Evolutionary conservation across 2,888 invertebrate genomes (phyloP).

Genomic region (Pseudococcus viburni): DNA sequence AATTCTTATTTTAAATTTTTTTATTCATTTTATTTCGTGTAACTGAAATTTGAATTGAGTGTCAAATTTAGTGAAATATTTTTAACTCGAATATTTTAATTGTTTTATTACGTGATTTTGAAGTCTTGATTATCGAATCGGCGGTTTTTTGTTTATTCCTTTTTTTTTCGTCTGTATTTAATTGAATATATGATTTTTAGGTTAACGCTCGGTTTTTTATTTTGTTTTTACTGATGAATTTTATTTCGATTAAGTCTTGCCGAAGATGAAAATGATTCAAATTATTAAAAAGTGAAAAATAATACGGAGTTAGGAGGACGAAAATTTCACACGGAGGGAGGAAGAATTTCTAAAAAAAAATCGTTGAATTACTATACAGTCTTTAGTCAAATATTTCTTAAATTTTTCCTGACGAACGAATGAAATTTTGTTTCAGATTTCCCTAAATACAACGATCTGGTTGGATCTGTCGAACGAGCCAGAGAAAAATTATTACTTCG

Average conservation of each 20-base stretch:
- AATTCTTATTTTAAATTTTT: slow-evolving; percentile 16
- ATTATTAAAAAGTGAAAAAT: too few species aligned
- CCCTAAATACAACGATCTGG: not conserved
- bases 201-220: not conserved
- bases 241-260: too few species aligned
- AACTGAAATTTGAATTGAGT: not conserved
- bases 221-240: too few species aligned
- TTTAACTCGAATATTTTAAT: slow-evolving; percentile 3
- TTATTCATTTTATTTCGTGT: slow-evolving; percentile 9
- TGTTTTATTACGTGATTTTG: not conserved
- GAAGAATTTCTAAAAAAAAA: too few species aligned
- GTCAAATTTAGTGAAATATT: not conserved
- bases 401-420: not conserved
- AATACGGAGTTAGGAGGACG: too few species aligned
- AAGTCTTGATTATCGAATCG: not conserved
- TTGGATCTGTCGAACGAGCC: not conserved
- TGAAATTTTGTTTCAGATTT: slow-evolving; percentile 9
- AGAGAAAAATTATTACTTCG: not conserved
- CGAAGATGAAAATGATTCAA: too few species aligned
- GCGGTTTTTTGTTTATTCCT: not conserved
- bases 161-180: not conserved
- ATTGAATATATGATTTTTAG: not conserved
- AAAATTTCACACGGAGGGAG: too few species aligned
- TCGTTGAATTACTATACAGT: too few species aligned
- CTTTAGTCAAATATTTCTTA: too few species aligned